Conservation (phyloP, 2,113 vertebrate species). For the Seriola quinqueradiata region DNA sequence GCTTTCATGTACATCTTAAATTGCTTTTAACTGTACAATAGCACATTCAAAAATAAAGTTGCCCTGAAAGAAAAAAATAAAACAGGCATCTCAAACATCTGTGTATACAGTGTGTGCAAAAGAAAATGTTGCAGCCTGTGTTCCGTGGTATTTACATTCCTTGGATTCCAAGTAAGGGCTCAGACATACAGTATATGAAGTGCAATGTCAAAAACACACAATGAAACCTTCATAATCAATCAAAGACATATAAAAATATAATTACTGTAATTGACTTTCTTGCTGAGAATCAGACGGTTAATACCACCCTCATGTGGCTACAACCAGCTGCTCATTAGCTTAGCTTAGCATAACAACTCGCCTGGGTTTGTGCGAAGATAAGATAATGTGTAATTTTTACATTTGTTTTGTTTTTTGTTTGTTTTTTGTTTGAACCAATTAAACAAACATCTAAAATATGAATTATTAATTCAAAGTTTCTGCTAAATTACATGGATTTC, state of each 20-base stretch:
- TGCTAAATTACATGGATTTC: too few species aligned
- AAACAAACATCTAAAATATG: too few species aligned
- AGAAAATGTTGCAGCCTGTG: neutral
- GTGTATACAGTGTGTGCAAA: neutral
- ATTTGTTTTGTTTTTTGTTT: too few species aligned
- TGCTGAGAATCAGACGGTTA: too few species aligned
- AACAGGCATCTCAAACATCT: neutral
- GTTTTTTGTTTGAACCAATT: too few species aligned
- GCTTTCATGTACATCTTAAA: neutral
- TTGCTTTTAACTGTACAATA: neutral
- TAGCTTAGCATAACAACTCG: too few species aligned
- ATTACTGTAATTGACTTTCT: too few species aligned
- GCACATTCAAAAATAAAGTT: neutral
- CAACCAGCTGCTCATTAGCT: too few species aligned
- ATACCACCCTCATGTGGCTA: too few species aligned
- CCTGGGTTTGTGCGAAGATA: too few species aligned
- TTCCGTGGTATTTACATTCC: slow-evolving; percentile 6
- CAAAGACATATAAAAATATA: slow-evolving; percentile 12
- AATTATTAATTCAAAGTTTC: too few species aligned
- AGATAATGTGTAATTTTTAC: too few species aligned
- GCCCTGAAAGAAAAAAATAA: neutral
- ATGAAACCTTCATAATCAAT: slow-evolving; percentile 2
- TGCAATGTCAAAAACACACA: neutral
- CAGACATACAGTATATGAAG: neutral
- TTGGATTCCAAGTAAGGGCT: neutral